A percentile compares a stretch with the other conserved stretches of the same genome.
These are phyloP conservation scores for Hyles vespertilio DNA, from an alignment of 1,140 invertebrate genomes.

Conservation along the genomic window DNA sequence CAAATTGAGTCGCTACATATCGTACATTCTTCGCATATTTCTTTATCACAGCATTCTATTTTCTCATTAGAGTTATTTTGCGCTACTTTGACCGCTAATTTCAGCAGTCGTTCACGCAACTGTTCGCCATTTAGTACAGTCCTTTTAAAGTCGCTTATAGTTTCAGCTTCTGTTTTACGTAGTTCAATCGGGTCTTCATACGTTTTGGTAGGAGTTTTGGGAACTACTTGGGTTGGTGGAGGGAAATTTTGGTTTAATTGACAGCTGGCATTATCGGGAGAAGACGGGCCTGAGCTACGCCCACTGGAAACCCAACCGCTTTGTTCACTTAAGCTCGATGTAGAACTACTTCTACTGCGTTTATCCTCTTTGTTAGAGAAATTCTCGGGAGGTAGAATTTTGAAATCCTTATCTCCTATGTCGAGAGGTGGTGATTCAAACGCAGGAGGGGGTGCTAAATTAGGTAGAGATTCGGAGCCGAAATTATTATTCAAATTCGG, in stretches of 20 bases:
- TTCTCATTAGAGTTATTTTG: conserved; percentile 65
- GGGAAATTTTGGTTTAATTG: conserved; percentile 67
- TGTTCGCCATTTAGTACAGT: conserved; percentile 78
- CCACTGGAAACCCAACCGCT: conserved; percentile 86
- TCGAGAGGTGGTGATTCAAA: conserved; percentile 73
- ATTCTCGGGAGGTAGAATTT: conserved; percentile 70
- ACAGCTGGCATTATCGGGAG: conserved; percentile 74
- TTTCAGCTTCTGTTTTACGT: conserved; percentile 47
- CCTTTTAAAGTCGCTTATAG: conserved; percentile 66
- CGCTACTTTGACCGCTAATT: conserved; percentile 74
- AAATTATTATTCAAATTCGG: conserved; percentile 66
- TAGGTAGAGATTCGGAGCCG: conserved; percentile 79
- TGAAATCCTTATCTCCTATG: conserved; percentile 72
- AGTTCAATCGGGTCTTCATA: conserved; percentile 36
- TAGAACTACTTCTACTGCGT: conserved; percentile 75
- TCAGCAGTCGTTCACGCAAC: conserved; percentile 76
- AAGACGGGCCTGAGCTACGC: conserved; percentile 77
- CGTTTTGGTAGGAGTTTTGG: conserved; percentile 43
- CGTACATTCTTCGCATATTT: conserved; percentile 69
- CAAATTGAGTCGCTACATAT: conserved; percentile 72
- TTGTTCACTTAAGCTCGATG: conserved; percentile 84
- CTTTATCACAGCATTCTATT: conserved; percentile 73
- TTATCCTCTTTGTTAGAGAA: conserved; percentile 70
- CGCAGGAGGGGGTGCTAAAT: conserved; percentile 77
- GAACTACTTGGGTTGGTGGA: conserved; percentile 28